phyloP scores from a whole-genome alignment of 2,113 vertebrate genomes.

The Tonatia bakeri region DNA sequence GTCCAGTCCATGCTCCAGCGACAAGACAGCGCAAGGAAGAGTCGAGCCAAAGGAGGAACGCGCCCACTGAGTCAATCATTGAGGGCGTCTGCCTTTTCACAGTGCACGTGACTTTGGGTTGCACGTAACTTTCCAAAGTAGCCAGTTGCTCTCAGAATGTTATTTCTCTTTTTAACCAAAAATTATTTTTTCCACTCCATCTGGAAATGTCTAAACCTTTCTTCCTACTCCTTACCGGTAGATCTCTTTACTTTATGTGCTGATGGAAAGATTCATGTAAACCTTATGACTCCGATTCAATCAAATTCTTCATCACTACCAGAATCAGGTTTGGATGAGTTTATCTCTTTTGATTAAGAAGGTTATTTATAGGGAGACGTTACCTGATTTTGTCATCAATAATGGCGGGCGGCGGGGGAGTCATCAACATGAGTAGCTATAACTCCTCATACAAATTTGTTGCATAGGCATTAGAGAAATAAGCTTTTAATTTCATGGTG shows the following conservation, averaged over 20 bases:
- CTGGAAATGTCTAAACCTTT: neutral
- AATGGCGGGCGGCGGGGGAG: neutral
- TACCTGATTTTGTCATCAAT: neutral
- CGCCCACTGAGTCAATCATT: neutral
- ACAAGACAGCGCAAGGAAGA: neutral
- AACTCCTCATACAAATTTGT: neutral
- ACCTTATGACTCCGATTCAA: neutral
- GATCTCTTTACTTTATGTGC: neutral
- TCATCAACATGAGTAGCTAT: neutral
- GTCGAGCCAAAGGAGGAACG: neutral
- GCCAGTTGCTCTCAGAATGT: neutral
- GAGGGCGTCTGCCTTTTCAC: neutral
- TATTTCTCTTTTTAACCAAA: constrained; percentile 3
- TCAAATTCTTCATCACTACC: neutral
- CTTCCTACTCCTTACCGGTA: neutral
- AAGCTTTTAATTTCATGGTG: neutral
- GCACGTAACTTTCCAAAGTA: constrained; percentile 3
- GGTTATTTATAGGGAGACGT: neutral
- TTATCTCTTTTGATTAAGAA: constrained; percentile 11
- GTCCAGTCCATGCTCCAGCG: neutral
- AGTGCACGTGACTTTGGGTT: neutral
- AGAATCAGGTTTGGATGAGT: neutral
- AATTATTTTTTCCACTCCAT: neutral
- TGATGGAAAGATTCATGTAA: neutral
- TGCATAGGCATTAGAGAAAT: neutral